Conservation (phyloP, 2,888 invertebrate genomes). For the Cheilosia pagana region DNA sequence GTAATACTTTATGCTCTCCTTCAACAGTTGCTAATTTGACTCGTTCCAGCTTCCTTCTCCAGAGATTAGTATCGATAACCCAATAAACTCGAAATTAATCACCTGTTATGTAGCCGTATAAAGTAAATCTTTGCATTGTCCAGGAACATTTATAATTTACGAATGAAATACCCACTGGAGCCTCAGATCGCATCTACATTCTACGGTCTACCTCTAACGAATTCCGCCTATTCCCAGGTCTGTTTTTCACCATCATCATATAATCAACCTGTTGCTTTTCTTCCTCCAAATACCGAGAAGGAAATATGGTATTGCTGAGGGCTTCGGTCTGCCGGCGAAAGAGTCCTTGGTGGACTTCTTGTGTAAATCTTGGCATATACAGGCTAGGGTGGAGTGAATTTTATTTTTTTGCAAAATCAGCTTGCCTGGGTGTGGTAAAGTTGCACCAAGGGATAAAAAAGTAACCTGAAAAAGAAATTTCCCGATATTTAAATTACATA, state of each 20-base stretch:
- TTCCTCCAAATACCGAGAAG: conserved; percentile 19
- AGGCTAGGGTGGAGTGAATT: too few species aligned
- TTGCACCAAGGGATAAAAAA: too few species aligned
- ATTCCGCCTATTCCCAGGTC: neutral
- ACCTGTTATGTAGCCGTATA: conserved; percentile 6
- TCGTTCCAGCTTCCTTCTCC: neutral
- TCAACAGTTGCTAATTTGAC: neutral
- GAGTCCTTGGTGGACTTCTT: conserved; percentile 35
- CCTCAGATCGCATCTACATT: neutral
- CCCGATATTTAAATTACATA: too few species aligned
- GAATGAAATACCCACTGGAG: conserved; percentile 7
- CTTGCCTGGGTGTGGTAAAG: too few species aligned
- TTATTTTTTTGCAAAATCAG: too few species aligned
- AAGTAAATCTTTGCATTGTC: conserved; percentile 22
- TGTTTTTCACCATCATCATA: conserved; percentile 13
- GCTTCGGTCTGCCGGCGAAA: conserved; percentile 22
- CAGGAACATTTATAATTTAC: conserved; percentile 43
- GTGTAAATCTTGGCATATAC: conserved; percentile 52
- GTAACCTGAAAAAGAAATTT: too few species aligned
- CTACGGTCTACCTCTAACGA: too few species aligned
- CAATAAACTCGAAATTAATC: conserved; percentile 32
- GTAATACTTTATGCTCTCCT: neutral
- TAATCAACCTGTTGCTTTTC: conserved; percentile 43
- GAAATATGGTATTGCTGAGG: conserved; percentile 40
- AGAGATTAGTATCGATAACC: neutral